Base-by-base conservation (phyloP, 2,113 vertebrate species). In the Lutjanus erythropterus region DNA sequence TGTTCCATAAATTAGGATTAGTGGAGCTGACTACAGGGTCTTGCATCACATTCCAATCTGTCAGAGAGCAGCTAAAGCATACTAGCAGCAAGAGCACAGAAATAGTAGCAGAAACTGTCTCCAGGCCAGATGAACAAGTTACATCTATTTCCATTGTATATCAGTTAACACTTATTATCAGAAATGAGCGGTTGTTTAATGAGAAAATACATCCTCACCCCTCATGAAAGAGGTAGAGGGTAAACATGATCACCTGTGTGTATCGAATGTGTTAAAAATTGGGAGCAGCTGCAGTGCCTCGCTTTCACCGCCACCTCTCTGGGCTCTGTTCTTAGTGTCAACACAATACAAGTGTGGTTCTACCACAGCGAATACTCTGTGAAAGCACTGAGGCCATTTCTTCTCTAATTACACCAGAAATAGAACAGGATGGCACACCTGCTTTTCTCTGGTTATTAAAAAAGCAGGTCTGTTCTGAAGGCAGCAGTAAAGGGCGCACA, bases 381-480 rank as follows among this genome's bases (percentile, higher is more conserved):
- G 75, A 80, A 87, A 41, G 69, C 58, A 27, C 49, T 42, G 70
- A 44, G 83, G 80, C 29, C 47, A 66, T 67, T 60, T 80, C 55
- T 77, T 64, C 73, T 75, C 73, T 86, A 89, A 91, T 86, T 81
- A 88, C 62, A 65, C 83, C 72, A 80, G 75, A 71, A 87, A 86
- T 82, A 87, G 76, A 85, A 78, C 23, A 52, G 5, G 81, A 64
- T 68, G 70, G 59, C 49, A 3, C 70, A 80, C 75, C 78, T 85
- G 75, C 27, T 66, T 62, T 81, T 39, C 59, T 71, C 78, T 23
- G 41, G 37, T 55, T 41, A 31, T 12, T 72, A n/a, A n/a, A n/a
- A n/a, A n/a, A n/a, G n/a, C n/a, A n/a, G n/a, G n/a, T 53, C 31
- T 39, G 7, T 18, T 31, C 25, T 49, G 25, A 77, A 70, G 46